Evolutionary conservation across 2,113 vertebrate genomes (phyloP).

Genomic region (Gavialis gangeticus): DNA sequence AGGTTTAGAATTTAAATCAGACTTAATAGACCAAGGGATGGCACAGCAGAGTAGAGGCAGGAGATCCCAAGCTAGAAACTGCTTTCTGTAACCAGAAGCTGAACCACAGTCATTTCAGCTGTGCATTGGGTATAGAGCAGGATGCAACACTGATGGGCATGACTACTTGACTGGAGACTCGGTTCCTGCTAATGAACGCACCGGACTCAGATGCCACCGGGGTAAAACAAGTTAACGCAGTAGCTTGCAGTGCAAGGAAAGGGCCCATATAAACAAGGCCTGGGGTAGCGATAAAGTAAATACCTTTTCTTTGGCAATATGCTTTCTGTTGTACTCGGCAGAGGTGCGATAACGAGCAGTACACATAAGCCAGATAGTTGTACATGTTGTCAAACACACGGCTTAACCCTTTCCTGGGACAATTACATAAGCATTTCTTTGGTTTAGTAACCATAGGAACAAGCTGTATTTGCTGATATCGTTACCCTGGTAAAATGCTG

Average conservation of each 20-base stretch:
- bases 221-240: not conserved
- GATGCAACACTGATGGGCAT: not conserved
- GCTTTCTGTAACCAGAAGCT: not conserved
- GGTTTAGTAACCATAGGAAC: constrained; percentile 51
- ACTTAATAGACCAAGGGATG: not conserved
- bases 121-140: not conserved
- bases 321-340: not conserved
- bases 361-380: not conserved
- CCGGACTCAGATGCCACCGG: not conserved
- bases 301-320: not conserved
- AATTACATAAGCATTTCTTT: not conserved
- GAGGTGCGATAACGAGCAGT: not conserved
- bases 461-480: constrained; percentile 45
- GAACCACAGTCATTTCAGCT: not conserved
- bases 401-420: not conserved
- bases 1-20: not conserved
- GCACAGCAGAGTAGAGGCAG: not conserved
- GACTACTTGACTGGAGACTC: not conserved
- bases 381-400: not conserved
- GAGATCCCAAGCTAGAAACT: not conserved
- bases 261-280: no score
- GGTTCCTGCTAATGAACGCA: not conserved
- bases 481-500: constrained; percentile 36
- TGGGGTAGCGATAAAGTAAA: not conserved
- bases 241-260: no score